Conservation (phyloP, 30 jellyfish, hydroid and myxozoan species). For the Aurelia aurita region DNA sequence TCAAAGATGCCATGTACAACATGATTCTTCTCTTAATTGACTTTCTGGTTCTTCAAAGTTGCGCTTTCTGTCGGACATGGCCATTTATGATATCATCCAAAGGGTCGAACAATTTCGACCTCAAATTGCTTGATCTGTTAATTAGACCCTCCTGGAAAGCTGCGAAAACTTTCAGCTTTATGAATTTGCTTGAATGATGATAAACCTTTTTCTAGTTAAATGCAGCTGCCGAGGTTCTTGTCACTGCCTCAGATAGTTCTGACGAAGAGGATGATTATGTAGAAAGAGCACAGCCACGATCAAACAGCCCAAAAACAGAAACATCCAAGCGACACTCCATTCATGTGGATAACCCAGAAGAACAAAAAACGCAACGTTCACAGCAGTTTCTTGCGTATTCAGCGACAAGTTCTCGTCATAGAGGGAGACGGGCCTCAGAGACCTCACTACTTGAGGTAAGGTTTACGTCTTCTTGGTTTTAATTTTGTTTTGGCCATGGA, state of each 20-base stretch:
- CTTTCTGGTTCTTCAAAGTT: too few relatives aligned
- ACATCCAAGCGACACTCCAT: constrained; percentile 80
- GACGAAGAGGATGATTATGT: constrained; percentile 28
- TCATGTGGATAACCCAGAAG: constrained; percentile 89
- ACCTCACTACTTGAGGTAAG: constrained; percentile 44
- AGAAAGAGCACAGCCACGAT: constrained; percentile 3
- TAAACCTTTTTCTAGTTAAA: constrained; percentile 23
- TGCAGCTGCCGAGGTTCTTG: constrained; percentile 63
- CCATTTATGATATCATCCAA: too few relatives aligned
- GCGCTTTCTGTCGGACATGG: too few relatives aligned
- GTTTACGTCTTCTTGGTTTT: background rate
- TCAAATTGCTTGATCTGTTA: too few relatives aligned
- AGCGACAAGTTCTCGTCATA: background rate
- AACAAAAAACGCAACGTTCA: constrained; percentile 38
- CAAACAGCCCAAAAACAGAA: constrained; percentile 4
- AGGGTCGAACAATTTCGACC: too few relatives aligned
- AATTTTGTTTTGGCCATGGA: background rate
- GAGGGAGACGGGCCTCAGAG: constrained; percentile 67
- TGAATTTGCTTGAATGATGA: too few relatives aligned
- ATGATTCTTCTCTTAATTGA: too few relatives aligned
- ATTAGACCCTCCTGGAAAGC: too few relatives aligned
- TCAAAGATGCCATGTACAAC: too few relatives aligned
- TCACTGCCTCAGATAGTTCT: constrained; percentile 33
- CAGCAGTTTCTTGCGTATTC: constrained; percentile 24
- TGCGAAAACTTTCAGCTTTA: too few relatives aligned